Percentiles rank a stretch among this genome's conserved stretches.
Conservation (phyloP, 2,113 vertebrate species). For the Silurus meridionalis region DNA sequence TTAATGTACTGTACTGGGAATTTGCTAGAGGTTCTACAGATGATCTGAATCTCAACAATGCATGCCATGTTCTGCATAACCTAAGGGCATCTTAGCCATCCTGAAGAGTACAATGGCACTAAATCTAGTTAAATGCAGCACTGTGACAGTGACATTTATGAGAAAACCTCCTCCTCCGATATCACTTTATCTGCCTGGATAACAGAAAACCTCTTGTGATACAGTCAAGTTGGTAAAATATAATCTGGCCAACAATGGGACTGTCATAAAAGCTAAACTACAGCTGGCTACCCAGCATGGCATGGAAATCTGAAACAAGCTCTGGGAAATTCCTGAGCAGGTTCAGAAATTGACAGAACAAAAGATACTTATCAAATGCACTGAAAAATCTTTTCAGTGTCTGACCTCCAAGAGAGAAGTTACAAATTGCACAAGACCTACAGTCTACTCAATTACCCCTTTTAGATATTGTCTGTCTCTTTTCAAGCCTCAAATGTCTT, state of each 20-base stretch:
- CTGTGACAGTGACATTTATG: not conserved
- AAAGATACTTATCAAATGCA: not conserved
- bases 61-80: not conserved
- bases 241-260: not conserved
- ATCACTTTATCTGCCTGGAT: not conserved
- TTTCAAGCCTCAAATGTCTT: not conserved
- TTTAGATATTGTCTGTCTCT: not conserved
- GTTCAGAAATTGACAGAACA: conserved; percentile 3
- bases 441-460: not conserved
- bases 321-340: not conserved
- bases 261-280: not conserved
- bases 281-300: not conserved
- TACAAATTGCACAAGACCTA: not conserved
- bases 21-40: not conserved
- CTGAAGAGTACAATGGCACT: not conserved
- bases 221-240: not conserved
- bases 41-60: not conserved
- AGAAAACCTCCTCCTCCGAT: not conserved
- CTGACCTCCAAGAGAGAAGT: not conserved
- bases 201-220: conserved; percentile 1
- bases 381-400: not conserved
- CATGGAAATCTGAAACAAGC: not conserved
- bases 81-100: too few species aligned
- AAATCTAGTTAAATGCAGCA: not conserved
- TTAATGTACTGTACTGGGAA: not conserved